Evolutionary conservation across 2,113 vertebrate genomes (phyloP), one percentile per base, ranked within the genome.

Genomic region (Heterocephalus glaber): DNA sequence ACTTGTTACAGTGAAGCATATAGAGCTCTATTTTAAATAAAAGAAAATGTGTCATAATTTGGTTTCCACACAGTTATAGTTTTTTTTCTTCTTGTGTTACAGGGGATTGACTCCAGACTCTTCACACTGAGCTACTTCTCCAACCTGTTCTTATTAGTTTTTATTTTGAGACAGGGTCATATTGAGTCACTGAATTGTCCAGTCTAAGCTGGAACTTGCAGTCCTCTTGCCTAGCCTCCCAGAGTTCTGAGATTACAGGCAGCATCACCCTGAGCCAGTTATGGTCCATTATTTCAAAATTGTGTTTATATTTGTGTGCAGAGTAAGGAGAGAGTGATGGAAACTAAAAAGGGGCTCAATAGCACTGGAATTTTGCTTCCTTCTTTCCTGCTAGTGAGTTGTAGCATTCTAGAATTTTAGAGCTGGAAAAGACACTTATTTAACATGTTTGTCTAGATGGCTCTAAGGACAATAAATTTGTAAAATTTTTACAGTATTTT

Each of bases 21-120:
- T 92, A 94, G 74, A 96, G 7, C 90, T 98, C 96, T 98, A 80
- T 94, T 98, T 97, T 96, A 97, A 95, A 98, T 98, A 97, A 98
- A 97, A 97, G 90, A 96, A 95, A 93, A 93, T 58, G 88, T 96
- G 90, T 86, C 84, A 41, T 83, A 80, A 95, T 82, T 91, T 92
- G 60, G 86, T 95, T 92, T 95, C 76, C 41, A 58, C 95, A 77
- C 60, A 93, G 49, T 96, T 95, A 52, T 89, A 22, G 89, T 81
- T 35, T 76, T 5, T 79, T 79, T 52, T 79, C 33, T n/a, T 5
- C 30, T 9, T 54, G 10, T 79, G 47, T 47, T 54, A 54, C 49
- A 35, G 24, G 16, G 7, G 7, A 35, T 79, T 79, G 33, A 54
- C 52, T 35, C 30, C 33, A 79, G 49, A 35, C 16, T 52, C 19